A percentile compares a stretch with the other conserved stretches of the same genome.
Conservation (phyloP, 1,140 invertebrate species). For the Danaus melanippus region DNA sequence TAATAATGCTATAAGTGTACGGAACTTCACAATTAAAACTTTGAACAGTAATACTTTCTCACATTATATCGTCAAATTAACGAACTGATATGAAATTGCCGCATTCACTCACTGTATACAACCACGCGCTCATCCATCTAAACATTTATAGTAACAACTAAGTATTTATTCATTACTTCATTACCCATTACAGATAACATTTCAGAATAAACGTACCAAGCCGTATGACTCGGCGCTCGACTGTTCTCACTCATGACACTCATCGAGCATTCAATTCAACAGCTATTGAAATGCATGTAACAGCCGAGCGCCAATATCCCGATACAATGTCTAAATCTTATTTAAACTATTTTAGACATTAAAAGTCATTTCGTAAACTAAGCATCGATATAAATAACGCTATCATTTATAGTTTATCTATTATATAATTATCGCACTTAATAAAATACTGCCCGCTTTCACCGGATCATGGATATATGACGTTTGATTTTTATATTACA, state of each 20-base stretch:
- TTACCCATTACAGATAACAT: constrained; percentile 65
- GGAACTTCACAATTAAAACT: constrained; percentile 31
- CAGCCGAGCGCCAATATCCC: constrained; percentile 55
- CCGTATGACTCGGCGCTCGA: constrained; percentile 48
- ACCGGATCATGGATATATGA: constrained; percentile 51
- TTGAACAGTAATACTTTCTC: constrained; percentile 28
- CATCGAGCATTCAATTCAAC: constrained; percentile 6
- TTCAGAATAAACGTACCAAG: constrained; percentile 54
- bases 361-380: constrained; percentile 63
- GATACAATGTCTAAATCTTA: constrained; percentile 60
- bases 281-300: constrained; percentile 16
- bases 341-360: constrained; percentile 59
- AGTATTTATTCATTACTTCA: constrained; percentile 56
- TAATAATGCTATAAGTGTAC: constrained; percentile 27
- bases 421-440: constrained; percentile 63
- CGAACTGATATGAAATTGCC: constrained; percentile 37
- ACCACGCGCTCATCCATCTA: constrained; percentile 64
- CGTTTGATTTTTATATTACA: constrained; percentile 38
- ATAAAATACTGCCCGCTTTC: constrained; percentile 52
- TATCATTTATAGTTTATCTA: constrained; percentile 61
- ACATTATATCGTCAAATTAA: constrained; percentile 30
- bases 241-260: constrained; percentile 25
- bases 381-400: constrained; percentile 69
- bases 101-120: constrained; percentile 65
- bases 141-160: constrained; percentile 72